Evolutionary conservation across 2,797 vertebrate genomes (phyloP).

Genomic region (Sebastes steindachneri): DNA sequence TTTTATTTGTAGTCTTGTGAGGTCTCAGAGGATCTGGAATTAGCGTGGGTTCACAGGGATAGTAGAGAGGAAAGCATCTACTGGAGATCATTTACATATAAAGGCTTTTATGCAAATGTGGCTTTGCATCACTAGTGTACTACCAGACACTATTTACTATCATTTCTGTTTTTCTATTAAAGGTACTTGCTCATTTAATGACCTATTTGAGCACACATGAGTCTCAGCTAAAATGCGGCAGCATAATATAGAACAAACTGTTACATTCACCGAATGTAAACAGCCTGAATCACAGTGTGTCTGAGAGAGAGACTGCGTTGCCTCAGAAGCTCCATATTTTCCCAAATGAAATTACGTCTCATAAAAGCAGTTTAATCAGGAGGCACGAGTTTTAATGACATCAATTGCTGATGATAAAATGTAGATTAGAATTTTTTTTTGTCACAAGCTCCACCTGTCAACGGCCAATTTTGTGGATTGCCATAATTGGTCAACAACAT

Average conservation of each 20-base stretch:
- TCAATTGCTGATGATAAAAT: not conserved
- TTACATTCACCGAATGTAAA: not conserved
- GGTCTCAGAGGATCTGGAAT: conserved; percentile 56
- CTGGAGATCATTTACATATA: conserved; percentile 52
- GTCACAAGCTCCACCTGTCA: not conserved
- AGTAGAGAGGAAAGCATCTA: conserved; percentile 8
- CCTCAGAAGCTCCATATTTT: not conserved
- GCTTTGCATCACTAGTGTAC: conserved; percentile 25
- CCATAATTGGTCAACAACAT: not conserved
- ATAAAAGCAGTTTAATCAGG: not conserved
- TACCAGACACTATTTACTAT: conserved; percentile 20
- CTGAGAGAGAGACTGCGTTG: not conserved
- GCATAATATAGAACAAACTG: not conserved
- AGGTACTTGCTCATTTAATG: conserved; percentile 16
- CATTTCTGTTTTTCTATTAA: conserved; percentile 17
- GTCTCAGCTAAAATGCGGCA: not conserved
- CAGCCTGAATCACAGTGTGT: not conserved
- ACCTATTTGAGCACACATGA: not conserved
- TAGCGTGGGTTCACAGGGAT: conserved; percentile 41
- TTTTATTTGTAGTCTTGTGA: conserved; percentile 46
- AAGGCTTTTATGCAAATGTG: conserved; percentile 60
- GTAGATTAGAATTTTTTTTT: not conserved
- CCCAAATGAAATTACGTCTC: not conserved
- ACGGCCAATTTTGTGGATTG: not conserved
- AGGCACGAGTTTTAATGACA: not conserved